These are phyloP conservation scores for Apotomis turbidana DNA, from an alignment of 2,888 invertebrate genomes.

Conservation along the genomic window DNA sequence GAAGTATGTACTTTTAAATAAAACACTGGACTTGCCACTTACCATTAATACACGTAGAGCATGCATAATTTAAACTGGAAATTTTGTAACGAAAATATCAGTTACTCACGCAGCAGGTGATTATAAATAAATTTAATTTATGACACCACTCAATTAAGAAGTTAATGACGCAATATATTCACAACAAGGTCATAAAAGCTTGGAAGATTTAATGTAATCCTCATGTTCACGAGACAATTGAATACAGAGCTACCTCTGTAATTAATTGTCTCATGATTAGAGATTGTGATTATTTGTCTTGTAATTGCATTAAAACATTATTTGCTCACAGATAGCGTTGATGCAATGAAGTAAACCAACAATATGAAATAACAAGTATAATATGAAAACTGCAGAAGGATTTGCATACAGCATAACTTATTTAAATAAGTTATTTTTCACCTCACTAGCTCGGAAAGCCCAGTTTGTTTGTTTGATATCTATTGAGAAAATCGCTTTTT, in stretches of 20 bases:
- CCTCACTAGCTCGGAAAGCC: too few species aligned
- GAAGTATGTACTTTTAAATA: too few species aligned
- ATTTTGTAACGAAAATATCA: background rate
- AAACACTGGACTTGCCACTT: too few species aligned
- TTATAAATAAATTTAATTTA: slow-evolving; percentile 15
- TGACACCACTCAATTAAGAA: background rate
- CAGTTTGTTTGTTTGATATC: too few species aligned
- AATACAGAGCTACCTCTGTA: background rate
- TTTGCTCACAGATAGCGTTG: slow-evolving; percentile 4
- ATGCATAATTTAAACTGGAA: slow-evolving; percentile 7
- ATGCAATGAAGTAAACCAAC: slow-evolving; percentile 4
- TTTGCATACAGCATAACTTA: too few species aligned
- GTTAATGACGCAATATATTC: background rate
- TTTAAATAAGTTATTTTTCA: too few species aligned
- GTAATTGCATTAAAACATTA: background rate
- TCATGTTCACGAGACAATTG: background rate
- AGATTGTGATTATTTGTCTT: background rate
- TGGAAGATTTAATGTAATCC: background rate
- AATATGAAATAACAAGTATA: background rate
- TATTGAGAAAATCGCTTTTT: too few species aligned
- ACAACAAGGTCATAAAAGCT: background rate
- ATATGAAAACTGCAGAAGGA: slow-evolving; percentile 18
- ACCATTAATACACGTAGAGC: background rate
- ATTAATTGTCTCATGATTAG: background rate
- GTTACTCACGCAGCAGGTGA: slow-evolving; percentile 13